Base-by-base conservation (phyloP, 2,113 vertebrate species). In the Rhinoptilus africanus region DNA sequence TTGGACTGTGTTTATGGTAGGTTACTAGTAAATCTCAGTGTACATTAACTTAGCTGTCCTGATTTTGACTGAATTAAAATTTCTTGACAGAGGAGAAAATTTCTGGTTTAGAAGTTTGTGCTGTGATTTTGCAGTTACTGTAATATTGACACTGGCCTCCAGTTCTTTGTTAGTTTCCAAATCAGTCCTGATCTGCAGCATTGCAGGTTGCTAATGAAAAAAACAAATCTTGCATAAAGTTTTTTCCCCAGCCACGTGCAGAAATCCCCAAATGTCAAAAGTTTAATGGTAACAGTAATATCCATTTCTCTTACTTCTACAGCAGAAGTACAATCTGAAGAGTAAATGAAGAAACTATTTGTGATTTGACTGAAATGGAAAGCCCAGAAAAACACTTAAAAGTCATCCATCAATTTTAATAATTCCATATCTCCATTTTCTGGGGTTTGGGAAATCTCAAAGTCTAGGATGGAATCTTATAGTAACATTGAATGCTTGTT, bases 141-240 rank as follows among this genome's bases (percentile, higher is more conserved):
- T 60, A 73, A 21, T 79, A 75, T 39, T 51, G 27, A 32, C 14
- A 71, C 3, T 51, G 23, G 12, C 13, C 24, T 88, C n/a, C 77
- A 63, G 24, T 28, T 85, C 85, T 84, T 37, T 88, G 2, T 51
- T 89, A 69, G 16, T 74, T 92, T 87, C 66, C 28, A 34, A 45
- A n/a, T 62, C 19, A 27, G 7, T 39, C 15, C 2, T 11, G 19
- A 53, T 28, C n/a, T 73, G 26, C 60, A 71, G 64, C 32, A 34
- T 13, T 69, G 26, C 16, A 30, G 6, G 37, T 28, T 79, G 41
- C 39, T 73, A 23, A 39, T 6, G 4, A 62, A 43, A 39, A 47
- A 17, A 3, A 2, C 12, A 24, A 27, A 15, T 13, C 35, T 4
- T 56, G 11, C 35, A 32, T 77, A 14, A 4, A n/a, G 3, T 0